phyloP scores from a whole-genome alignment of 2,888 invertebrate genomes.

The Neoitamus cyanurus region DNA sequence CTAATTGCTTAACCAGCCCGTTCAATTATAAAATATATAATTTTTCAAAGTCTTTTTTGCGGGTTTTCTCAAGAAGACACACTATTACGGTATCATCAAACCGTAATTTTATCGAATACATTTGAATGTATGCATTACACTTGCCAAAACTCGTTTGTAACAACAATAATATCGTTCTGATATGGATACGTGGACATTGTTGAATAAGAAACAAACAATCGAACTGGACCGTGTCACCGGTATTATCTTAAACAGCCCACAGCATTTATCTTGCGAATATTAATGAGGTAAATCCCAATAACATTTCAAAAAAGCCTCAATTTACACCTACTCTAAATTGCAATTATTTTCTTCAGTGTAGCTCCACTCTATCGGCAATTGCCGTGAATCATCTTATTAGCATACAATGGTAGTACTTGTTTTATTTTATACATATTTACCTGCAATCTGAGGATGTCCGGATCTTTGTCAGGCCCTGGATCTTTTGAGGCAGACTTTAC shows the following conservation, averaged over 20 bases:
- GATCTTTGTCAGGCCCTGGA: slow-evolving; percentile 76
- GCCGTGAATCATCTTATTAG: background rate
- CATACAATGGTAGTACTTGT: background rate
- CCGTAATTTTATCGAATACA: too few relatives aligned
- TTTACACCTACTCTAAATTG: background rate
- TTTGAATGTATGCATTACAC: background rate
- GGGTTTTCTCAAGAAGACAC: too few relatives aligned
- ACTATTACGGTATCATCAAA: too few relatives aligned
- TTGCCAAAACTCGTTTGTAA: background rate
- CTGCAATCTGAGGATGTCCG: slow-evolving; percentile 78
- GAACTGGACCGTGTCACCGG: background rate
- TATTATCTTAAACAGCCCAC: background rate
- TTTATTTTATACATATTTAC: slow-evolving; percentile 62
- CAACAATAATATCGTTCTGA: background rate
- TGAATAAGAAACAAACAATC: background rate
- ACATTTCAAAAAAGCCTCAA: background rate
- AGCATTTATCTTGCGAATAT: background rate
- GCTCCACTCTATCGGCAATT: background rate
- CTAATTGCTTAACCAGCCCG: too few relatives aligned
- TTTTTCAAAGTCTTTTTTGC: too few relatives aligned
- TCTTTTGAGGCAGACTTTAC: slow-evolving; percentile 78
- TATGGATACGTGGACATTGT: background rate
- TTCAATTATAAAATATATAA: too few relatives aligned
- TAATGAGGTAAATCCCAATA: background rate
- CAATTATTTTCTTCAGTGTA: background rate